Percentiles rank a stretch among this genome's conserved stretches.
Conservation (phyloP, 2,888 invertebrate genomes). For the Melinaea menophilus region DNA sequence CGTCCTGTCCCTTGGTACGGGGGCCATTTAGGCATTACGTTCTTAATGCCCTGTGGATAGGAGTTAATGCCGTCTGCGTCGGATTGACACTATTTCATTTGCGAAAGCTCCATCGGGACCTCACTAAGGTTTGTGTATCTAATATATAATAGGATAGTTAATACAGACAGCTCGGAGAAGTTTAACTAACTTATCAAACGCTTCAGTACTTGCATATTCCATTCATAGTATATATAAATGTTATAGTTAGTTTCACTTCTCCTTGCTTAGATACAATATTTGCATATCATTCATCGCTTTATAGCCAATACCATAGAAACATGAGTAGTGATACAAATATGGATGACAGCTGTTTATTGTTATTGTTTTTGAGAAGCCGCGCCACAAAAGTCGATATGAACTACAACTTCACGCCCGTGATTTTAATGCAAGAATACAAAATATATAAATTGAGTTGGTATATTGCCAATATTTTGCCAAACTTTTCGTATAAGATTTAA, state of each 20-base stretch:
- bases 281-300: conserved; percentile 55
- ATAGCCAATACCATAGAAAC: conserved; percentile 41
- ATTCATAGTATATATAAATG: conserved; percentile 23
- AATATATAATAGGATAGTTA: conserved; percentile 18
- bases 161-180: conserved; percentile 21
- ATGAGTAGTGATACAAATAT: conserved; percentile 48
- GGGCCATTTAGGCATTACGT: conserved; percentile 94
- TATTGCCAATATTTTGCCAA: conserved; percentile 56
- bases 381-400: conserved; percentile 38
- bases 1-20: conserved; percentile 90
- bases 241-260: conserved; percentile 40
- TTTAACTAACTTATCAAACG: conserved; percentile 22
- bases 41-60: conserved; percentile 93
- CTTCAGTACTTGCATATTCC: conserved; percentile 20
- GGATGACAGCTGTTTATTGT: conserved; percentile 33
- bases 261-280: conserved; percentile 48
- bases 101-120: conserved; percentile 87
- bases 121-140: conserved; percentile 80
- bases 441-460: conserved; percentile 25
- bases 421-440: conserved; percentile 19
- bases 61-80: conserved; percentile 91
- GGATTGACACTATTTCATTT: conserved; percentile 90
- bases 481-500: conserved; percentile 71
- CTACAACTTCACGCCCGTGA: conserved; percentile 11
- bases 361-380: conserved; percentile 36